These are phyloP conservation scores for Acleris holmiana DNA, from an alignment of 2,888 invertebrate species.

Conservation along the genomic window DNA sequence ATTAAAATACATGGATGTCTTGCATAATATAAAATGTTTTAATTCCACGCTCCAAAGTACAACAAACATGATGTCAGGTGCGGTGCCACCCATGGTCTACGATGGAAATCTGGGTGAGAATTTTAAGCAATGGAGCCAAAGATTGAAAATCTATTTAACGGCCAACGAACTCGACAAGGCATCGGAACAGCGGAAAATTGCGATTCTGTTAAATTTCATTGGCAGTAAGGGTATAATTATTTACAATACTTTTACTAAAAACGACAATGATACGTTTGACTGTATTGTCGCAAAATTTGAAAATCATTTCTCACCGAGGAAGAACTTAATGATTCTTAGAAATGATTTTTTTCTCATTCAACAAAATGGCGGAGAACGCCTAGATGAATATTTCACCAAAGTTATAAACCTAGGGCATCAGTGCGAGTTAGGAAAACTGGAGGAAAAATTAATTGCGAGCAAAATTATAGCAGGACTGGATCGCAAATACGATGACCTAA, in stretches of 20 bases:
- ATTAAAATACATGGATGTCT: no score
- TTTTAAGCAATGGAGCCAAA: not conserved
- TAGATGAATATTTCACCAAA: conserved; percentile 12
- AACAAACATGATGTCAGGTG: no score
- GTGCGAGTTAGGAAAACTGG: not conserved
- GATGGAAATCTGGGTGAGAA: not conserved
- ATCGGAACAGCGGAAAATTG: not conserved
- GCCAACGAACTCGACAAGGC: not conserved
- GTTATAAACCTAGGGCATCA: conserved; percentile 1
- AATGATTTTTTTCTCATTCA: conserved; percentile 4
- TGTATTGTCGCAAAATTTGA: not conserved
- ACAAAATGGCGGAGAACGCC: conserved; percentile 10
- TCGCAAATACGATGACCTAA: not conserved
- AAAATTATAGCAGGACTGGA: conserved; percentile 8
- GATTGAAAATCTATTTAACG: not conserved
- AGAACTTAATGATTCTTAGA: conserved; percentile 6
- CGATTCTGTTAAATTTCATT: not conserved
- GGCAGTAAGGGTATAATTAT: no score
- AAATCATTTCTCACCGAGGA: conserved; percentile 6
- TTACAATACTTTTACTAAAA: not conserved
- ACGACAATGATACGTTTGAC: not conserved
- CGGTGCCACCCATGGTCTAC: no score
- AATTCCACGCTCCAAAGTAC: no score
- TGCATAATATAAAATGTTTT: no score
- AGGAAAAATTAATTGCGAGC: conserved; percentile 2